Conservation (phyloP, 2,888 invertebrate genomes). For the Drosophila greeni region DNA sequence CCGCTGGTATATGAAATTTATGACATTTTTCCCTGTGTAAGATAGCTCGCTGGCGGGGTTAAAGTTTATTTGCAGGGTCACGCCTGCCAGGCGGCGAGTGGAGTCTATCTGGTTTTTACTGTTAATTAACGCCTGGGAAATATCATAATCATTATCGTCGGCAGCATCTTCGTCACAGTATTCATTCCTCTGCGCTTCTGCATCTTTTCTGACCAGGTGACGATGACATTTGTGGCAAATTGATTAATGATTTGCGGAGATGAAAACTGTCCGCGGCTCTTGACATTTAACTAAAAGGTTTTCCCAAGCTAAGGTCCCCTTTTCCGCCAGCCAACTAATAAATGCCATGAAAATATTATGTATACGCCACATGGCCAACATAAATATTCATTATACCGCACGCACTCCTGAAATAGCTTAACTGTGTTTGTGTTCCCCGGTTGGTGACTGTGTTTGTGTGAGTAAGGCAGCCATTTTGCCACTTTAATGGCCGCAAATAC, state of each 20-base stretch:
- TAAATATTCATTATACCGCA: conserved; percentile 62
- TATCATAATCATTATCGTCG: conserved; percentile 21
- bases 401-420: conserved; percentile 41
- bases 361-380: conserved; percentile 62
- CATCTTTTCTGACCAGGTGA: conserved; percentile 31
- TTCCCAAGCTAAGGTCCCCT: conserved; percentile 16
- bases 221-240: conserved; percentile 44
- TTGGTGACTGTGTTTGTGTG: conserved; percentile 12
- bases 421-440: conserved; percentile 14
- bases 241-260: conserved; percentile 57
- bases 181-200: conserved; percentile 2
- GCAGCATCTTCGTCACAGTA: conserved; percentile 7
- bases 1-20: background rate
- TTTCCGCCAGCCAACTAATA: conserved; percentile 46
- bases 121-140: conserved; percentile 57
- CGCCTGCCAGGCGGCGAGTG: conserved; percentile 25
- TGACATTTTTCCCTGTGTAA: conserved; percentile 4
- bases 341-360: conserved; percentile 64
- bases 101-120: conserved; percentile 35
- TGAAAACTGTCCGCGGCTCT: conserved; percentile 34
- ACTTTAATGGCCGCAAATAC: conserved; percentile 71
- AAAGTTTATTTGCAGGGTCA: conserved; percentile 61
- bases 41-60: conserved; percentile 43
- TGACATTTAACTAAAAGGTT: conserved; percentile 39
- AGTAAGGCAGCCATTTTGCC: conserved; percentile 57